Base-by-base conservation (phyloP, 1,140 invertebrate genomes). In the Drosophila azteca region DNA sequence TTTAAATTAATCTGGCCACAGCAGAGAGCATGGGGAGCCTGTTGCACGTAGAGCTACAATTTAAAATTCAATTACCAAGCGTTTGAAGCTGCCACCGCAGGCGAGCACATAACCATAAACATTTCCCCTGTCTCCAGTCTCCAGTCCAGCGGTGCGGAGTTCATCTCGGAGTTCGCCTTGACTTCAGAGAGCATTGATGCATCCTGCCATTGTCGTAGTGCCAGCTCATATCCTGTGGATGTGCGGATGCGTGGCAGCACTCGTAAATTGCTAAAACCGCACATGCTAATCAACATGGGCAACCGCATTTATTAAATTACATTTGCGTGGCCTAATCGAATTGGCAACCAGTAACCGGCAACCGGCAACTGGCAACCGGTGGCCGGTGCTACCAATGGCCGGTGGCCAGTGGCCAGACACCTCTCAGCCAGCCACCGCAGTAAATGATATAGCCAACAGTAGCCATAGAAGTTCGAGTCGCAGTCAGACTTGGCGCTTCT, bases 251-350 rank as follows among this genome's bases (percentile, higher is more conserved):
- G 31, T 31, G 55, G 15, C 26, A 57, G 68, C 22, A 20, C 61
- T 46, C 24, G 72, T 66, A 88, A 89, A 88, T 88, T 88, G 72
- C 79, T 53, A 63, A 83, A 88, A 88, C 83, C 83, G 84, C 83
- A 88, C 79, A 88, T 83, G 79, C 59, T 88, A 88, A 89, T 89
- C 84, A 88, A 87, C 75, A 67, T 65, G 63, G 67, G 53, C 63
- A 88, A 88, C 79, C 79, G 65, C 84, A 88, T 77, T 88, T 88
- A 88, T 88, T 88, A 88, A 89, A 88, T 89, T 88, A 88, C 83
- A 88, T 79, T 87, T 69, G 55, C 78, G 46, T 22, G 51, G 66
- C 51, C 78, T 87, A 85, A 85, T 87, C 75, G 70, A 82, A 87
- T 52, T 77, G 65, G 45, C 81, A 51, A 53, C 64, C 58, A 53